Percentiles rank a stretch among this genome's conserved stretches.
These are phyloP conservation scores for Parasteatoda tepidariorum DNA, from an alignment of 1,140 invertebrate species.

Conservation along the genomic window DNA sequence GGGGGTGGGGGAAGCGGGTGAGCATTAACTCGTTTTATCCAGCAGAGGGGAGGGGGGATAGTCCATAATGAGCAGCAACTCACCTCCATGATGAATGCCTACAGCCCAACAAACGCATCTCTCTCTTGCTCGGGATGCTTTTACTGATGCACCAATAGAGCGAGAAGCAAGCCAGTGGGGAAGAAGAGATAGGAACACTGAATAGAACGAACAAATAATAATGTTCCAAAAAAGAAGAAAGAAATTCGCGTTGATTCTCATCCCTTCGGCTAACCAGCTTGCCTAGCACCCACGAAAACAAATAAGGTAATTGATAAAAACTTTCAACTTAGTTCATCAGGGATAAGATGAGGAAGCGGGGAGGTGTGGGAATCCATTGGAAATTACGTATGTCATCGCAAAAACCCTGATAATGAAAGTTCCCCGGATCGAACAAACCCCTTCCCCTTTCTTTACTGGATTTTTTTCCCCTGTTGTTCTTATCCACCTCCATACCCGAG, in stretches of 20 bases:
- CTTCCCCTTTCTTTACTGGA: not conserved
- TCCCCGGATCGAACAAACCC: constrained; percentile 42
- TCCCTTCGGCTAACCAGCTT: constrained; percentile 40
- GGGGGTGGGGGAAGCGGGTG: not conserved
- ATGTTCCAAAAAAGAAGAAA: not conserved
- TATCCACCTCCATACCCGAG: constrained; percentile 42
- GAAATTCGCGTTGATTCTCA: not conserved
- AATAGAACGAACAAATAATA: not conserved
- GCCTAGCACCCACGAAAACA: constrained; percentile 52
- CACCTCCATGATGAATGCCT: constrained; percentile 46
- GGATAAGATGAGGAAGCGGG: not conserved
- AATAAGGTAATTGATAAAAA: constrained; percentile 61
- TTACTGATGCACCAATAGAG: constrained; percentile 17
- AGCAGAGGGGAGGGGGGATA: not conserved
- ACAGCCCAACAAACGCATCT: constrained; percentile 26
- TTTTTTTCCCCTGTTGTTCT: constrained; percentile 51
- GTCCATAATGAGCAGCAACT: constrained; percentile 19
- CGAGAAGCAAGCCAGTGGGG: not conserved
- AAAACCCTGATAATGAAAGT: constrained; percentile 60
- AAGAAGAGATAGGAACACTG: not conserved
- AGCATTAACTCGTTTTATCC: constrained; percentile 48
- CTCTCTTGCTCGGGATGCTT: not conserved
- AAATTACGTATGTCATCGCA: constrained; percentile 61
- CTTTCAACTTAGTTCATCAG: constrained; percentile 61
- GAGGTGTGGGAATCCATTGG: constrained; percentile 33